phyloP scores from a whole-genome alignment of 2,888 invertebrate genomes.

The Heliconius sara region DNA sequence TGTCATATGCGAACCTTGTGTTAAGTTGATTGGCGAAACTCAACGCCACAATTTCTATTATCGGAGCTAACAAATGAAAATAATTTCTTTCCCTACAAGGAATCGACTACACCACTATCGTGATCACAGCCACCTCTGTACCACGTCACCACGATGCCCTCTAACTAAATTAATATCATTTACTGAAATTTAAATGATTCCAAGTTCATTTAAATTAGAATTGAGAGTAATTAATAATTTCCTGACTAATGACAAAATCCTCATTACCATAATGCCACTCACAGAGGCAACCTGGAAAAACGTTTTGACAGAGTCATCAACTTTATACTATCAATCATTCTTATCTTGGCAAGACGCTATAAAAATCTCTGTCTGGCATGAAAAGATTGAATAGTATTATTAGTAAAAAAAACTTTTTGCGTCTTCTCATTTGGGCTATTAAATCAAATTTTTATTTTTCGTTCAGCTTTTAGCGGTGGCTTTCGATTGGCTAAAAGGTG shows the following conservation, averaged over 20 bases:
- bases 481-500: too few species aligned
- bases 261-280: slow-evolving; percentile 28
- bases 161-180: background rate
- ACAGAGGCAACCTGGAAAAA: slow-evolving; percentile 30
- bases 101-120: background rate
- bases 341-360: slow-evolving; percentile 1
- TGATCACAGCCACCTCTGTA: background rate
- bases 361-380: slow-evolving; percentile 9
- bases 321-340: slow-evolving; percentile 31
- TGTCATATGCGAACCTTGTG: too few species aligned
- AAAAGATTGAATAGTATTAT: slow-evolving; percentile 24
- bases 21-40: too few species aligned
- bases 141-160: background rate
- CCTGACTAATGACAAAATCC: slow-evolving; percentile 29
- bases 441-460: background rate
- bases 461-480: background rate
- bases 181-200: background rate
- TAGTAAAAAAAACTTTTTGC: background rate
- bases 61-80: background rate
- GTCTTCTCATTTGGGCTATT: background rate
- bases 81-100: background rate
- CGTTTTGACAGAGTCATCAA: slow-evolving; percentile 32
- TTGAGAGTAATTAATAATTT: slow-evolving; percentile 20
- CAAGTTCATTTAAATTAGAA: slow-evolving; percentile 3
- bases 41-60: too few species aligned